These are phyloP conservation scores for Anthonomus grandis DNA, from an alignment of 1,140 invertebrate genomes.

Conservation along the genomic window DNA sequence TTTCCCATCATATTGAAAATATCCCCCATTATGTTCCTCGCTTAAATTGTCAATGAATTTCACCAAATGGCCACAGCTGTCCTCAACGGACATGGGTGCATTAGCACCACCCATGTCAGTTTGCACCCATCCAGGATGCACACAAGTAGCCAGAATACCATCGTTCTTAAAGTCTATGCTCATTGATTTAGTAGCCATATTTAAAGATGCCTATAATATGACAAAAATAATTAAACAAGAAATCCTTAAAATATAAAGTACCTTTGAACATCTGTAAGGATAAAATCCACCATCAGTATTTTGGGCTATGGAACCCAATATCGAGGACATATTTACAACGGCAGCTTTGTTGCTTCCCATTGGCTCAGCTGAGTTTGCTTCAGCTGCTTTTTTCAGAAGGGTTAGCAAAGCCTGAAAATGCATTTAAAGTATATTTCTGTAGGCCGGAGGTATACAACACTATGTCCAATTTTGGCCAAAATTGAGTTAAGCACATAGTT, in stretches of 20 bases:
- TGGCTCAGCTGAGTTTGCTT: constrained; percentile 50
- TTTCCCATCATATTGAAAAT: constrained; percentile 74
- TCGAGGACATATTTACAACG: constrained; percentile 80
- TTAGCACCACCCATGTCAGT: constrained; percentile 84
- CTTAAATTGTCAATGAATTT: constrained; percentile 59
- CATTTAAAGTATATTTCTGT: constrained; percentile 1
- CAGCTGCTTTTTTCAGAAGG: constrained; percentile 67
- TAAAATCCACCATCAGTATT: constrained; percentile 76
- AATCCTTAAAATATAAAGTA: constrained; percentile 41
- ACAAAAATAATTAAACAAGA: too few species aligned
- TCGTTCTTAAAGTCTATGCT: constrained; percentile 74
- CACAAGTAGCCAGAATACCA: constrained; percentile 68
- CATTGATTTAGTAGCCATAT: constrained; percentile 82
- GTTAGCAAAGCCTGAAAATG: constrained; percentile 63
- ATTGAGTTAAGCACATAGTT: too few species aligned
- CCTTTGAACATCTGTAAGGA: constrained; percentile 83
- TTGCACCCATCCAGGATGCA: constrained; percentile 90
- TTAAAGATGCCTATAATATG: constrained; percentile 70
- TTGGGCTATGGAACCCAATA: constrained; percentile 72
- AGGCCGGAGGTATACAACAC: too few species aligned
- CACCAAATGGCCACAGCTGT: constrained; percentile 64
- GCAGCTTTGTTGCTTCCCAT: constrained; percentile 64
- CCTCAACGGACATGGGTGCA: constrained; percentile 68
- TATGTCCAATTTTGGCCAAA: too few species aligned
- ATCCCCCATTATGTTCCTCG: constrained; percentile 67